Base-by-base conservation (phyloP, 2,113 vertebrate genomes). In the Eidolon helvum region DNA sequence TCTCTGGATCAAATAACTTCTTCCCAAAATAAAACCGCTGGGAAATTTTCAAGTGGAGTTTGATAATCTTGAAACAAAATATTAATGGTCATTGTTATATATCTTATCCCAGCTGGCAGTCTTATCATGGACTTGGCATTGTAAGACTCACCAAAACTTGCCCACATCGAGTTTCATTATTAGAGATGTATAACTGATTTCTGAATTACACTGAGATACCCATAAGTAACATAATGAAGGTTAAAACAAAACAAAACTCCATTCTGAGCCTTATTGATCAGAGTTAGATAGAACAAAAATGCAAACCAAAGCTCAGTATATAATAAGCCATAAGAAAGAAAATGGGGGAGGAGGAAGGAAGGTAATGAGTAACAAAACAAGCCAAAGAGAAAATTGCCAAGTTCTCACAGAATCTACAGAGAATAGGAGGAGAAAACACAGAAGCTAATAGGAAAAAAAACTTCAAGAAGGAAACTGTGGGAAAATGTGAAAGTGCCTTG, bases 371-470 rank as follows among this genome's bases (percentile, higher is more conserved):
- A 78, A 72, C 63, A 45, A 94, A 66, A 97, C 1, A 53, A 93
- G 79, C 61, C 59, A 33, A 69, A 71, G 91, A 97, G 72, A 71
- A 65, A 94, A 91, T 26, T 92, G 94, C 94, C 95, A 88, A 89
- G 87, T 94, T 96, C 95, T 95, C 97, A 95, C 88, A 90, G 96
- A 88, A 82, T 77, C 75, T 88, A 69, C 85, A 88, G 94, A 68
- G 66, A 87, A 84, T 19, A 33, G 92, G 92, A 53, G 74, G 71
- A 93, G 75, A 87, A 80, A 92, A 68, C 87, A 74, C 0, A 68
- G 92, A 45, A 1, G 16, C 69, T 19, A 48, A 87, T 91, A 94
- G 92, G 71, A 93, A 97, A 92, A 92, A 91, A 57, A 82, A 38
- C 75, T 61, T 91, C 66, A 33, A 90, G 87, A 89, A 87, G 75